Percentiles rank a stretch among this genome's conserved stretches.
These are phyloP conservation scores for Climacteris rufus DNA, from an alignment of 2,113 vertebrate genomes.

Conservation along the genomic window DNA sequence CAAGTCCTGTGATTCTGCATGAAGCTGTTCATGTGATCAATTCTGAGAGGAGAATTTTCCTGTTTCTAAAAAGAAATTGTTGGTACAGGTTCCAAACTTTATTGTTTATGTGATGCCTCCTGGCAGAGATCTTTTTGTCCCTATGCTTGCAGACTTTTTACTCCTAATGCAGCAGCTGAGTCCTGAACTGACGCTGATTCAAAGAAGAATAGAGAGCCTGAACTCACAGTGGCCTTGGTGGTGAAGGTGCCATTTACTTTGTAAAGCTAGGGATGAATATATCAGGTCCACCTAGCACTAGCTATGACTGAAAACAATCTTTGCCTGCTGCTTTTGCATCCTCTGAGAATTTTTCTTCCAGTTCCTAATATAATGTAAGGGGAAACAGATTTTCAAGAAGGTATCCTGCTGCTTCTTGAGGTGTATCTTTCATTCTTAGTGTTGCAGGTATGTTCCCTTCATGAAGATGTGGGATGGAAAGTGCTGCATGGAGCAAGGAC, in stretches of 20 bases:
- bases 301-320: not conserved
- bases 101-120: not conserved
- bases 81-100: not conserved
- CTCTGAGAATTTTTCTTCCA: not conserved
- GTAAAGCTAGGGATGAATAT: not conserved
- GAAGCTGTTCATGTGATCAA: not conserved
- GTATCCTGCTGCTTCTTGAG: rapidly evolving
- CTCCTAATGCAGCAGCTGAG: not conserved
- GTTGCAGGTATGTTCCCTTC: not conserved
- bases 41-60: not conserved
- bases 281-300: not conserved
- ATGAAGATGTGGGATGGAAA: not conserved
- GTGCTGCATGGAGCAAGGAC: not conserved
- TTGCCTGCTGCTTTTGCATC: not conserved
- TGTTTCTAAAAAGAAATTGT: not conserved
- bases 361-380: not conserved
- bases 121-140: not conserved
- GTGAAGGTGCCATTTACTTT: not conserved
- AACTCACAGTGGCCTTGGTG: not conserved
- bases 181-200: not conserved
- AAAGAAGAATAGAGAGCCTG: not conserved
- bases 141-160: not conserved
- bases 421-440: not conserved
- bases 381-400: not conserved
- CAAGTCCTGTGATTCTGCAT: not conserved